Conservation (phyloP, 1,140 invertebrate species). For the Bombus superbus region DNA sequence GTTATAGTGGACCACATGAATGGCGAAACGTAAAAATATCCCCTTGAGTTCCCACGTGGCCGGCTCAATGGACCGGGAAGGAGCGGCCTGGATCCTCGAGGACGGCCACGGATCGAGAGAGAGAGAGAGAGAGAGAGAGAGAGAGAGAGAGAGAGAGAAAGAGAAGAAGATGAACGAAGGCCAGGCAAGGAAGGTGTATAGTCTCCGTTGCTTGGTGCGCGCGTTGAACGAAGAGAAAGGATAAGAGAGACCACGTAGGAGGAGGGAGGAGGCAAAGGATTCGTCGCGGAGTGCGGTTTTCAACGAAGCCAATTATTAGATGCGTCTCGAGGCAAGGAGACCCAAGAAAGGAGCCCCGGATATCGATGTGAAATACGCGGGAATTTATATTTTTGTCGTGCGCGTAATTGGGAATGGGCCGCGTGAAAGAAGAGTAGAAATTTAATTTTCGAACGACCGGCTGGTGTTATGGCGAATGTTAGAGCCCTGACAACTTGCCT, state of each 20-base stretch:
- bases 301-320: constrained; percentile 83
- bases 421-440: constrained; percentile 48
- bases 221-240: constrained; percentile 55
- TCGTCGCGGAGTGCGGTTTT: constrained; percentile 83
- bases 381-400: constrained; percentile 47
- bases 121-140: constrained; percentile 22
- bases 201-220: constrained; percentile 14
- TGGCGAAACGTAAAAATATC: constrained; percentile 82
- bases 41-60: constrained; percentile 78
- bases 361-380: constrained; percentile 58
- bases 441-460: constrained; percentile 44
- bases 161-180: constrained; percentile 10
- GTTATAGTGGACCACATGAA: constrained; percentile 80
- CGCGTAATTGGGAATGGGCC: constrained; percentile 30
- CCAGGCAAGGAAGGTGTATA: not conserved
- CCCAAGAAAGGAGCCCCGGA: constrained; percentile 29
- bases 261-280: constrained; percentile 72
- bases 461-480: too few relatives aligned
- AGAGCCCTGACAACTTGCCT: too few relatives aligned
- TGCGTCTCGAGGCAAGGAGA: constrained; percentile 68
- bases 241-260: constrained; percentile 21
- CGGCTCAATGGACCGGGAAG: constrained; percentile 75
- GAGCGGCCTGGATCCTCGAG: constrained; percentile 45
- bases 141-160: constrained; percentile 15
- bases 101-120: constrained; percentile 24